Percentiles rank a stretch among this genome's conserved stretches.
Conservation (phyloP, 2,113 vertebrate genomes). For the Strix aluco region DNA sequence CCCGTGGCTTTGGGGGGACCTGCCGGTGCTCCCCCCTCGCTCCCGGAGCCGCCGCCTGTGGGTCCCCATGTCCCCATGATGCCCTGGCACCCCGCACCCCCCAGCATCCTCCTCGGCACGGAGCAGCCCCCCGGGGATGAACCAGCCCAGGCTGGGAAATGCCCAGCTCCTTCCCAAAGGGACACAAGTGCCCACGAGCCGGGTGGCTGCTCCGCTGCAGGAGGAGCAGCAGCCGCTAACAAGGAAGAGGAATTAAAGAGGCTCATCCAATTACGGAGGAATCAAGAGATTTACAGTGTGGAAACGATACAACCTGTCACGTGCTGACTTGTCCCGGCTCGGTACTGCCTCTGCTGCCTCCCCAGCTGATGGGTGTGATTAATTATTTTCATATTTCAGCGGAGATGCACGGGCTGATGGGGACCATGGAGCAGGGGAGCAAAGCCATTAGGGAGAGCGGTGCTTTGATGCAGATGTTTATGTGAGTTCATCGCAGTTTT, state of each 20-base stretch:
- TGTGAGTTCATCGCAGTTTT: neutral
- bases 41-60: neutral
- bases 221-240: neutral
- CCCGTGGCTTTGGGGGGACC: neutral
- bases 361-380: neutral
- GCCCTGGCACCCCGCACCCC: neutral
- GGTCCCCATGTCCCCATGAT: neutral
- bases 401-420: neutral
- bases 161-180: neutral
- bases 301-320: fast-evolving
- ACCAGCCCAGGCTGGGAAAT: neutral
- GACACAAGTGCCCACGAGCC: fast-evolving
- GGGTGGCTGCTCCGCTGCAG: fast-evolving
- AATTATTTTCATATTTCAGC: neutral
- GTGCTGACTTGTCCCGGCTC: neutral
- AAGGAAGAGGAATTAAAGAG: neutral
- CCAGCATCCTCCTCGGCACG: fast-evolving
- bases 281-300: neutral
- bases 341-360: fast-evolving
- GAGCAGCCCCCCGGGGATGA: neutral
- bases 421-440: neutral
- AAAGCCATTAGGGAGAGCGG: neutral
- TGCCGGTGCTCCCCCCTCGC: fast-evolving
- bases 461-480: neutral
- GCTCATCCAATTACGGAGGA: neutral